Conservation (phyloP, 2,797 vertebrate genomes). For the Lagodon rhomboides region DNA sequence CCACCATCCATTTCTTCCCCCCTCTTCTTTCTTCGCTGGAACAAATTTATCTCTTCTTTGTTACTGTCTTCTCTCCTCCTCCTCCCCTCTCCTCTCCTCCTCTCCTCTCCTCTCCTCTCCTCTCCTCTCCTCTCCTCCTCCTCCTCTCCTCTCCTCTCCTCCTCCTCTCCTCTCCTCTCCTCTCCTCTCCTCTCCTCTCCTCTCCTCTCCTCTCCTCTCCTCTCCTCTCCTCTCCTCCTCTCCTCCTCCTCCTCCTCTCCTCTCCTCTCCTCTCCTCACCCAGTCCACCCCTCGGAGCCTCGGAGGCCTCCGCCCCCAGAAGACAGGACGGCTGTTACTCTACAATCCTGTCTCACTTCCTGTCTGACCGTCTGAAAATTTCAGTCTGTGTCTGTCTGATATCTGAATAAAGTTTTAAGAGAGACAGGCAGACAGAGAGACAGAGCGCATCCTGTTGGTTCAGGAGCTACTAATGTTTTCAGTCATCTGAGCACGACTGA, state of each 20-base stretch:
- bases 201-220: background rate
- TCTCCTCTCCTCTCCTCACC: background rate
- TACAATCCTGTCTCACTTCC: slow-evolving; percentile 22
- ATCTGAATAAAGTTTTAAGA: too few species aligned
- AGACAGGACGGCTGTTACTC: background rate
- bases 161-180: background rate
- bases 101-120: background rate
- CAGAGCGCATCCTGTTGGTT: too few species aligned
- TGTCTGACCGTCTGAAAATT: slow-evolving; percentile 2
- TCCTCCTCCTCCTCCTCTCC: background rate
- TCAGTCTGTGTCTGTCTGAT: too few species aligned
- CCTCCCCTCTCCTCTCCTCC: background rate
- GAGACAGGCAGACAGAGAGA: too few species aligned
- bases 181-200: background rate
- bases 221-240: background rate
- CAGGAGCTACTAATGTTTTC: too few species aligned
- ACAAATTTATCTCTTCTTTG: background rate
- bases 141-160: background rate
- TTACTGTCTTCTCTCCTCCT: background rate
- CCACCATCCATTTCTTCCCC: background rate
- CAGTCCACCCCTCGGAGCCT: slow-evolving; percentile 61
- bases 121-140: too few species aligned
- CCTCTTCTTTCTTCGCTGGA: background rate
- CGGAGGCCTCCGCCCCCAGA: slow-evolving; percentile 50
- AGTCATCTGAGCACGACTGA: too few species aligned